phyloP scores from a whole-genome alignment of 2,888 invertebrate genomes.

The Galerucella nymphaeae region DNA sequence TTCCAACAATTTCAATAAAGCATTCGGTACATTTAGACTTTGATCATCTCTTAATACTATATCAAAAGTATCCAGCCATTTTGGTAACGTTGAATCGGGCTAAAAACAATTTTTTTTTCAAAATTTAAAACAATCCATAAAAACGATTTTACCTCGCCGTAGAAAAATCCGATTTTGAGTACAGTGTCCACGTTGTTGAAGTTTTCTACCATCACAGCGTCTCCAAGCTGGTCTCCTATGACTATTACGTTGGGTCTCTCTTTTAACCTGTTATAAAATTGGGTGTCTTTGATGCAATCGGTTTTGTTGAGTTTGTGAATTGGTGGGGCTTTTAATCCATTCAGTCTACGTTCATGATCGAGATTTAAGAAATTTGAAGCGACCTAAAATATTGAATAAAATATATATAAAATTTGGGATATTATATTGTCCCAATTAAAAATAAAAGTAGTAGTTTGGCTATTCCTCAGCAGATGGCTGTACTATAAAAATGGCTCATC shows the following conservation, averaged over 20 bases:
- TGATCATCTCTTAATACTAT: constrained; percentile 92
- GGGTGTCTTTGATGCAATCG: not conserved
- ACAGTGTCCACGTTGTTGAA: constrained; percentile 77
- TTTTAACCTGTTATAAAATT: not conserved
- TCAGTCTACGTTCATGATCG: not conserved
- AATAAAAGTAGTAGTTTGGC: no score
- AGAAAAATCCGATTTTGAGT: constrained; percentile 79
- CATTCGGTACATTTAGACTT: constrained; percentile 75
- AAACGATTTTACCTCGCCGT: constrained; percentile 10
- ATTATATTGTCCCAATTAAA: not conserved
- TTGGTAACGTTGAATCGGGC: constrained; percentile 75
- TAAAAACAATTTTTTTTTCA: constrained; percentile 53
- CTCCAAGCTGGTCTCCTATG: constrained; percentile 82
- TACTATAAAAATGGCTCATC: no score
- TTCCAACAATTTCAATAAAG: constrained; percentile 61
- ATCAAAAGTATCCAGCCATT: constrained; percentile 85
- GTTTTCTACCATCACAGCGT: constrained; percentile 92
- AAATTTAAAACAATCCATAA: not conserved
- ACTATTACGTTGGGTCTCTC: not conserved
- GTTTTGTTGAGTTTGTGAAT: constrained; percentile 1
- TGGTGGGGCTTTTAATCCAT: not conserved
- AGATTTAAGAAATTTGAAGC: not conserved
- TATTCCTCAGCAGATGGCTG: no score
- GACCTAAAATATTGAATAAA: not conserved
- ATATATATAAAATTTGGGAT: no score